Base-by-base conservation (phyloP, 2,113 vertebrate species). In the Spilogale gracilis region DNA sequence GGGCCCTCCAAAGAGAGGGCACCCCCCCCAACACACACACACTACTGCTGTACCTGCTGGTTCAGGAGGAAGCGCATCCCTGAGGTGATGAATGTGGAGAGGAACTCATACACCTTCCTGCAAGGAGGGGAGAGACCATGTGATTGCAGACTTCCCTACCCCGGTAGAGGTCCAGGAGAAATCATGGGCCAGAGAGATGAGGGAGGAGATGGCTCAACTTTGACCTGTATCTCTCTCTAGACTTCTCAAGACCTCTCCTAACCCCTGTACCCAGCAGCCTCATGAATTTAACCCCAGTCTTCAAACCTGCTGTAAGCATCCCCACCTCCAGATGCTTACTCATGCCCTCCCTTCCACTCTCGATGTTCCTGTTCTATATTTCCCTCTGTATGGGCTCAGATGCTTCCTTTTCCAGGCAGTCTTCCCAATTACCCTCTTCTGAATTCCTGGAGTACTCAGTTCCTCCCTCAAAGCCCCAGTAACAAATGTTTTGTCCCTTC, bases 41-140 rank as follows among this genome's bases (percentile, higher is more conserved):
- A 0, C 67, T 43, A 4, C n/a, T 13, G 12, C 43, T 43, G 0
- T 97, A 99, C 99, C 99, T 99, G 99, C 95, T 99, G 98, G 98
- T 99, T 99, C 93, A 99, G 98, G 61, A 99, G 97, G 97, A 99
- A 99, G 54, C 99, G 99, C 99, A 99, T 99, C 43, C 99, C 99
- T 0, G 99, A 99, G 32, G 99, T 98, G 1, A 99, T 98, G 94
- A 99, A 99, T 0, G 98, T 98, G 38, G 98, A 98, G 74, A 99
- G 96, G 92, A 99, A 99, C 38, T 99, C 98, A 0, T 99, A 99
- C 61, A 99, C 98, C 94, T 98, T 99, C 98, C 99, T 99, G 97
- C 21, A 95, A 97, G 69, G 84, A 98, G 85, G 98, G 9, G 95
- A 95, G 67, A 67, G 65, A 25, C 97, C 3, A 48, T 58, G 45